These are phyloP conservation scores for Mimas tiliae DNA, from an alignment of 2,888 invertebrate genomes.

Conservation along the genomic window DNA sequence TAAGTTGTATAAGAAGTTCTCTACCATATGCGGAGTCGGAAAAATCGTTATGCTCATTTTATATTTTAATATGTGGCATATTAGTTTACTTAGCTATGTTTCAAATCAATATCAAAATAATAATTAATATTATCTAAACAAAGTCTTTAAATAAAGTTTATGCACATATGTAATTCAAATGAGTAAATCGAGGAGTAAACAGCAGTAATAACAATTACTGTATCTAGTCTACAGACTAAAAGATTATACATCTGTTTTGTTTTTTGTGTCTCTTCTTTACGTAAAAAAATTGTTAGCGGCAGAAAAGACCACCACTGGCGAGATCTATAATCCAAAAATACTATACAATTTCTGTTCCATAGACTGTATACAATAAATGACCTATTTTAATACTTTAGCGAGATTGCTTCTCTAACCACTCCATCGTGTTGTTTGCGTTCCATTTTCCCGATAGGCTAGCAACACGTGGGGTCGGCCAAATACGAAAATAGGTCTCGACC, in stretches of 20 bases:
- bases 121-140: background rate
- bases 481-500: slow-evolving; percentile 63
- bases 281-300: background rate
- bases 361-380: background rate
- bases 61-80: background rate
- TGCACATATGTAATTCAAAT: background rate
- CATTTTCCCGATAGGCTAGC: slow-evolving; percentile 48
- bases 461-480: slow-evolving; percentile 45
- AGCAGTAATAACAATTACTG: no score
- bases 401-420: background rate
- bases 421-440: slow-evolving; percentile 48
- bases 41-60: no score
- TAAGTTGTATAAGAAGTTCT: no score
- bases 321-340: background rate
- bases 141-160: background rate
- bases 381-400: background rate
- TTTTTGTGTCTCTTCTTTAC: background rate
- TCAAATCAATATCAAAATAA: background rate
- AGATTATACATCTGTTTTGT: no score
- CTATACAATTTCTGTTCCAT: background rate
- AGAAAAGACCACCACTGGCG: background rate
- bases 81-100: no score
- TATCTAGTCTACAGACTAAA: no score
- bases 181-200: no score
- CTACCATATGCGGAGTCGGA: no score